Percentiles rank a stretch among this genome's conserved stretches.
These are phyloP conservation scores for Oncorhynchus masou DNA, from an alignment of 2,113 vertebrate genomes.

Conservation along the genomic window DNA sequence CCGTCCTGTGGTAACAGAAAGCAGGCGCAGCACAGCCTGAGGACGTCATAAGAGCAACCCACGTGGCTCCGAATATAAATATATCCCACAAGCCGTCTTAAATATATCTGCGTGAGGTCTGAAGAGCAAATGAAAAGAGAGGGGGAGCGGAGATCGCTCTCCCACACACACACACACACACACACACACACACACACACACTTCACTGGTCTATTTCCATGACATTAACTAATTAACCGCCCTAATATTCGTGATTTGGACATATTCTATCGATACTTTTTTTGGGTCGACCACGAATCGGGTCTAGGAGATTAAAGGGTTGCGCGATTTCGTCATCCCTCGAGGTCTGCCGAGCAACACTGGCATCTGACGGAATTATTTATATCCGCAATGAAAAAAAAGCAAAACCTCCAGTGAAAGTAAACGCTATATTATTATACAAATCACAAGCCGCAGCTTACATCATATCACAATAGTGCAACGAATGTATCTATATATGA, in stretches of 20 bases:
- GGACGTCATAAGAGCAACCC: slow-evolving; percentile 21
- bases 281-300: too few relatives aligned
- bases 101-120: slow-evolving; percentile 67
- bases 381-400: background rate
- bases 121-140: slow-evolving; percentile 53
- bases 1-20: slow-evolving; percentile 67
- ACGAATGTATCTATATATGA: background rate
- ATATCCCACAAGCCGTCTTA: slow-evolving; percentile 21
- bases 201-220: too few relatives aligned
- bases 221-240: too few relatives aligned
- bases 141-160: slow-evolving; percentile 37
- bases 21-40: slow-evolving; percentile 62
- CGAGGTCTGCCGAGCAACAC: slow-evolving; percentile 23
- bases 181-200: background rate
- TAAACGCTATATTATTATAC: background rate
- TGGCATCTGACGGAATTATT: background rate
- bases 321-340: background rate
- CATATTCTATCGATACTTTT: too few relatives aligned
- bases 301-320: background rate
- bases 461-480: background rate
- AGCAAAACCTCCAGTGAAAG: background rate
- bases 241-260: too few relatives aligned
- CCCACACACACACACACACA: background rate
- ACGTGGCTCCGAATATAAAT: slow-evolving; percentile 10
- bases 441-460: too few relatives aligned